A percentile compares a stretch with the other conserved stretches of the same genome.
Evolutionary conservation across 64 coral and sea anemone genomes (phyloP).

Genomic region (Actinia tenebrosa): DNA sequence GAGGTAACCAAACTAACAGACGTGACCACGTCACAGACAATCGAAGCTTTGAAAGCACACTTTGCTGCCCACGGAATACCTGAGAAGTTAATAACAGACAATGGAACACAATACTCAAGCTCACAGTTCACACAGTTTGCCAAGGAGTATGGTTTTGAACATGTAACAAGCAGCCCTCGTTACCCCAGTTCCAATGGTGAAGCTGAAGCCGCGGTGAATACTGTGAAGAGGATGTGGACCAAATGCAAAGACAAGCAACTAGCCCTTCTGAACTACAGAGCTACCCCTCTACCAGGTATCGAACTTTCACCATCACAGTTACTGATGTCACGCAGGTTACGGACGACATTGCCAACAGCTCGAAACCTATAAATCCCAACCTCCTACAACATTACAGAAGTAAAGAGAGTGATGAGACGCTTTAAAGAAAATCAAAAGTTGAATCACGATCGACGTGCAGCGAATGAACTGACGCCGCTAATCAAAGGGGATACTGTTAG

Average conservation of each 20-base stretch:
- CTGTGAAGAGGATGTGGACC: slow-evolving; percentile 21
- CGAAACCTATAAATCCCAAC: background rate
- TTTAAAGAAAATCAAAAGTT: slow-evolving; percentile 31
- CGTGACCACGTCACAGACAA: slow-evolving; percentile 1
- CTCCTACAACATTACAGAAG: slow-evolving; percentile 12
- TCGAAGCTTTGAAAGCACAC: background rate
- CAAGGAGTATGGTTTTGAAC: background rate
- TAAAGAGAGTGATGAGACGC: slow-evolving; percentile 2
- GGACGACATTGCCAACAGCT: slow-evolving; percentile 40
- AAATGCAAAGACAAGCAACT: slow-evolving; percentile 23
- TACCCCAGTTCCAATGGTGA: slow-evolving; percentile 34
- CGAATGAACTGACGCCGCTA: slow-evolving; percentile 28
- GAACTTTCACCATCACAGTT: slow-evolving; percentile 37
- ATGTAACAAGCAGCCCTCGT: slow-evolving; percentile 9
- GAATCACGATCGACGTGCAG: slow-evolving; percentile 29
- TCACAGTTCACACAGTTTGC: slow-evolving; percentile 30
- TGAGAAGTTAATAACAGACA: background rate
- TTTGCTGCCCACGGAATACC: background rate
- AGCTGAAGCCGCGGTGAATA: slow-evolving; percentile 33
- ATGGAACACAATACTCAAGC: background rate
- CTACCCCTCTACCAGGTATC: slow-evolving; percentile 27
- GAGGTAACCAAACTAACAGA: slow-evolving; percentile 31
- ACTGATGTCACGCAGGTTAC: slow-evolving; percentile 34
- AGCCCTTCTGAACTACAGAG: slow-evolving; percentile 31
- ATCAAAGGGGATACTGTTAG: background rate